Evolutionary conservation across 2,888 invertebrate species (phyloP).

Genomic region (Xylocampa areola): DNA sequence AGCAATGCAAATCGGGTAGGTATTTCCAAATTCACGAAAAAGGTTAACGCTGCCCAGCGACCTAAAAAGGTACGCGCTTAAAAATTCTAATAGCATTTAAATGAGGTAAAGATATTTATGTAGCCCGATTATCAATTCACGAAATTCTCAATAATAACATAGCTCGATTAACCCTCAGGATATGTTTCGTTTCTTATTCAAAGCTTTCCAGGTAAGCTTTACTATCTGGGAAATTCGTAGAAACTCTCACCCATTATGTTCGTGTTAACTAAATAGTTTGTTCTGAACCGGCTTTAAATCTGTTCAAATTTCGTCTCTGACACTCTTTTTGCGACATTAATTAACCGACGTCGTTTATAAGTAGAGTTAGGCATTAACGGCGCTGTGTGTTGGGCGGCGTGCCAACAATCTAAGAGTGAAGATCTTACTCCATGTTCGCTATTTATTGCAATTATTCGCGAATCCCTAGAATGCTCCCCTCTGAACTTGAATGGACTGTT

Average conservation of each 20-base stretch:
- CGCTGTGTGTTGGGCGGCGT: slow-evolving; percentile 67
- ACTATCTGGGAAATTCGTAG: slow-evolving; percentile 30
- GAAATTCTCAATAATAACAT: slow-evolving; percentile 40
- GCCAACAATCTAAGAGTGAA: slow-evolving; percentile 67
- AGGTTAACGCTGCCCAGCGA: slow-evolving; percentile 1
- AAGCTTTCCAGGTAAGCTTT: slow-evolving; percentile 33
- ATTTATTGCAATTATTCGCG: slow-evolving; percentile 79
- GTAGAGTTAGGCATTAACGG: slow-evolving; percentile 69
- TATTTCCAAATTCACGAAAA: slow-evolving; percentile 19
- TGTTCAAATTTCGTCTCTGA: slow-evolving; percentile 48
- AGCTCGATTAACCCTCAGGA: slow-evolving; percentile 31
- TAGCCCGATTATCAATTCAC: slow-evolving; percentile 40
- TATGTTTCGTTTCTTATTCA: slow-evolving; percentile 33
- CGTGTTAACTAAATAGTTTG: slow-evolving; percentile 33
- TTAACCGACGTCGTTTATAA: slow-evolving; percentile 66
- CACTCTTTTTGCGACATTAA: slow-evolving; percentile 61
- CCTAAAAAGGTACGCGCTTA: slow-evolving; percentile 12
- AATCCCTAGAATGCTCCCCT: slow-evolving; percentile 63
- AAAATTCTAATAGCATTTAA: slow-evolving; percentile 39
- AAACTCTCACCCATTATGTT: slow-evolving; percentile 26
- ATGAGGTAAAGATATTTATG: slow-evolving; percentile 35
- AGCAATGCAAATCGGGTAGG: slow-evolving; percentile 19
- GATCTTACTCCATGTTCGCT: slow-evolving; percentile 66
- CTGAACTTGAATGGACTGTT: slow-evolving; percentile 63
- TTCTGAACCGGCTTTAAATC: slow-evolving; percentile 42